These are phyloP conservation scores for Borostomias antarcticus DNA, from an alignment of 2,797 vertebrate species.

Conservation along the genomic window DNA sequence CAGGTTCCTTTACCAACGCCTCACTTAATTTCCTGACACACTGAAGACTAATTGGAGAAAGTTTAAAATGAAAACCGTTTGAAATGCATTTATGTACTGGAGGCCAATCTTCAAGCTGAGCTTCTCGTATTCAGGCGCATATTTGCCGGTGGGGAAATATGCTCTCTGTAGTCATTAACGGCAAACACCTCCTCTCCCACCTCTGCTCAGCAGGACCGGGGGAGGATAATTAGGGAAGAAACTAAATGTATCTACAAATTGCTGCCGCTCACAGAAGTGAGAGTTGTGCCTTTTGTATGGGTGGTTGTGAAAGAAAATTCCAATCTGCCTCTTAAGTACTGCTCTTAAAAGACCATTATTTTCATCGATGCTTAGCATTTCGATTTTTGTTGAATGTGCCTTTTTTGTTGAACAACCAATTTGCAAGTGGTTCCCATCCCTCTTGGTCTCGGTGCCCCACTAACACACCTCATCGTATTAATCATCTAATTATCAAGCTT, in stretches of 20 bases:
- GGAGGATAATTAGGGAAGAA: constrained; percentile 57
- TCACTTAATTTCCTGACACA: constrained; percentile 3
- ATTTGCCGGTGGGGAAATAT: constrained; percentile 48
- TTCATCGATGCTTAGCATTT: not conserved
- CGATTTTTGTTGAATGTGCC: not conserved
- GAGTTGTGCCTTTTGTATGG: not conserved
- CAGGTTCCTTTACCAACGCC: constrained; percentile 27
- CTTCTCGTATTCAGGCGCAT: constrained; percentile 31
- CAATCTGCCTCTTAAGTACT: constrained; percentile 2
- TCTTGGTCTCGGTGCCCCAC: not conserved
- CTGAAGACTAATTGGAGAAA: constrained; percentile 42
- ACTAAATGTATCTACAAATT: constrained; percentile 54
- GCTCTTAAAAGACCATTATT: constrained; percentile 1
- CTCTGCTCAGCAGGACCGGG: constrained; percentile 50
- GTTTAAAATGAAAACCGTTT: constrained; percentile 43
- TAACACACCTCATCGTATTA: not conserved
- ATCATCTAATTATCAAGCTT: not conserved
- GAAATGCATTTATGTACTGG: constrained; percentile 43
- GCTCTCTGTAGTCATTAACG: constrained; percentile 55
- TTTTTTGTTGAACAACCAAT: not conserved
- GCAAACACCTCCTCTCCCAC: constrained; percentile 53
- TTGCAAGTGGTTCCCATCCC: not conserved
- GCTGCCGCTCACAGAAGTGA: constrained; percentile 26
- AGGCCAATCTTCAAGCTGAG: constrained; percentile 26
- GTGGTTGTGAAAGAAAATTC: not conserved